phyloP scores from a whole-genome alignment of 1,140 invertebrate species.

The Dendroctonus ponderosae region DNA sequence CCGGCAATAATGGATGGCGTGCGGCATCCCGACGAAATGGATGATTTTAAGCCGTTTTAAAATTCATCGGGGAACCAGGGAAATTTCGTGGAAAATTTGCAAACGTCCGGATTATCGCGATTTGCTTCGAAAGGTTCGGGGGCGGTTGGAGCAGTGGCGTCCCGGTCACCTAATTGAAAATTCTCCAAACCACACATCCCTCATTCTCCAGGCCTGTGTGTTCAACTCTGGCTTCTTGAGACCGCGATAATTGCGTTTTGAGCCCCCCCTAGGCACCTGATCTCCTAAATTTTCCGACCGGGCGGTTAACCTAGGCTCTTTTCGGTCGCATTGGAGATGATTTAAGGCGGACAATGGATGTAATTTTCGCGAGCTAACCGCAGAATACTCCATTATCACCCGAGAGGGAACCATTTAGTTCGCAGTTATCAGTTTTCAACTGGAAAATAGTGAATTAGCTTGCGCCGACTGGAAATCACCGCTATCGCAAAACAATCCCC shows the following conservation, averaged over 20 bases:
- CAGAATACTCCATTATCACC: conserved; percentile 14
- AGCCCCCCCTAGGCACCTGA: conserved; percentile 24
- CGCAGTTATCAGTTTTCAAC: no score
- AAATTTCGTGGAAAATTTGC: conserved; percentile 23
- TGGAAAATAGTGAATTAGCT: no score
- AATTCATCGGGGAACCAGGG: conserved; percentile 20
- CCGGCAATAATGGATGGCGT: conserved; percentile 13
- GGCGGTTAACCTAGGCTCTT: conserved; percentile 24
- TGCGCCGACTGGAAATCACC: no score
- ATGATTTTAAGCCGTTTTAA: conserved; percentile 30
- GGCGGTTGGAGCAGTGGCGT: not conserved
- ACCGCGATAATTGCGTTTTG: conserved; percentile 30
- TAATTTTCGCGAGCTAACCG: conserved; percentile 25
- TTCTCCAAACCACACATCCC: conserved; percentile 14
- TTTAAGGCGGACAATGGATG: conserved; percentile 27
- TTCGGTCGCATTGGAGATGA: conserved; percentile 22
- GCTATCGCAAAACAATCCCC: no score
- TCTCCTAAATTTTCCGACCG: conserved; percentile 25
- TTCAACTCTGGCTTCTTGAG: conserved; percentile 23
- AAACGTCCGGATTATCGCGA: conserved; percentile 10
- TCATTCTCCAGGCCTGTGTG: conserved; percentile 16
- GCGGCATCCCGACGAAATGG: conserved; percentile 15
- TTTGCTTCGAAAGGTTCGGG: conserved; percentile 4
- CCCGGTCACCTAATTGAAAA: no score
- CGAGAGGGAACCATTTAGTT: no score